Evolutionary conservation across 2,888 invertebrate genomes (phyloP), one percentile per base, ranked within the genome.

Genomic region (Pandemis corylana): DNA sequence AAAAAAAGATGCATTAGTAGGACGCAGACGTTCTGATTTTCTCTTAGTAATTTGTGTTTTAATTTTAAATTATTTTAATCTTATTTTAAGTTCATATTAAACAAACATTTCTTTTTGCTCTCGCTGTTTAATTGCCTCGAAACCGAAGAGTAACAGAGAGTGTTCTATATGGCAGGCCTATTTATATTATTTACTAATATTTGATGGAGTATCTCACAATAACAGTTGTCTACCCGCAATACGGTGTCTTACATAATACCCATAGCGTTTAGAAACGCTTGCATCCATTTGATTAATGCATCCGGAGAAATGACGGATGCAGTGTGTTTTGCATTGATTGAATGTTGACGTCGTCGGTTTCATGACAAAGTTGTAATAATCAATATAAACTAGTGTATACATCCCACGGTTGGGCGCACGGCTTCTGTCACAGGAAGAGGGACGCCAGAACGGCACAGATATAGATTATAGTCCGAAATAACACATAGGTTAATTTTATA

Each of bases 251-350:
- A 61, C 74, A 51, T 65, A 74, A 51, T 28, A 51, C 68, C 51
- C 44, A 56, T 68, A 68, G 65, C 59, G 51, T 74, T 74, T 74
- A 74, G 62, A 67, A 75, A 70, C 53, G 75, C 63, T 71, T 71
- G 70, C 75, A 67, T 67, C 46, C n/a, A 36, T 66, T 75, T 75
- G 75, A 75, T 75, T 71, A 71, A 75, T 75, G 70, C 66, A 44
- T 71, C 71, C 70, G 59, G 62, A 61, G 61, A 65, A 73, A 36
- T 67, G 70, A 75, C 71, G 66, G 75, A 74, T 51, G 74, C 44
- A 44, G 69, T 69, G 46, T 66, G 62, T 51, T 20, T 51, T 74
- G 74, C 59, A 59, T 28, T 59, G 59, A 59, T 59, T n/a, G 20
- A 59, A 59, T 56, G 53, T 15, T 56, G 15, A 56, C 7, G 53